Base-by-base conservation (phyloP, 2,888 invertebrate genomes). In the Pristionchus maxplancki region DNA sequence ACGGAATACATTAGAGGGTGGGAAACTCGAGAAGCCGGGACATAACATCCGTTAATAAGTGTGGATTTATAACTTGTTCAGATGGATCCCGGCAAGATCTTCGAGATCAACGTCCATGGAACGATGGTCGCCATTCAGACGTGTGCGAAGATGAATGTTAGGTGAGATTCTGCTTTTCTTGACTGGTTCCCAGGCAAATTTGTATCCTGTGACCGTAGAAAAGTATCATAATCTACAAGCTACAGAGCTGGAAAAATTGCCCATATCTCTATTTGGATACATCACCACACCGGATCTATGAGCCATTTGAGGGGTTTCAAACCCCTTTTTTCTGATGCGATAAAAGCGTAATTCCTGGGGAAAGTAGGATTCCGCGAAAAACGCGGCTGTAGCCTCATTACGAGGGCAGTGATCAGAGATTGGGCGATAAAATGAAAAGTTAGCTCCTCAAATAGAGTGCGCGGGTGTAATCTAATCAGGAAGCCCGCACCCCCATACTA, bases 41-140 rank as follows among this genome's bases (percentile, higher is more conserved):
- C 24, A n/a, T 1, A 37, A 71, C 15, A 31, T 3, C 31, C 20
- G 71, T 20, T 20, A 40, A 74, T 15, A 40, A 44, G 44, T 20
- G 64, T 4, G 34, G 34, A 9, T 64, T 71, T 24, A 71, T 71
- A 37, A 34, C 20, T 28, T 37, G 9, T 88, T 44, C 83, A 88
- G 88, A 37, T 88, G 53, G 64, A 88, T 17, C 40, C 62, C 1
- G 67, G 62, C 3, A 83, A 48, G 34, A 83, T 67, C 6, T 88
- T 82, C 88, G 50, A 82, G 28, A 34, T 83, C 31, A 88, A 88
- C 67, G 88, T 88, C 64, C 64, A 88, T 24, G 88, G 88, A 34
- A 88, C 88, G 17, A 74, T 82, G 20, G 44, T 67, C 1, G 83
- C 74, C 0, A 31, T 88, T 40, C 40, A 31, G 15, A 37, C 24